Base-by-base conservation (phyloP, 1,140 invertebrate genomes). In the Thalassaphorura encarpata region DNA sequence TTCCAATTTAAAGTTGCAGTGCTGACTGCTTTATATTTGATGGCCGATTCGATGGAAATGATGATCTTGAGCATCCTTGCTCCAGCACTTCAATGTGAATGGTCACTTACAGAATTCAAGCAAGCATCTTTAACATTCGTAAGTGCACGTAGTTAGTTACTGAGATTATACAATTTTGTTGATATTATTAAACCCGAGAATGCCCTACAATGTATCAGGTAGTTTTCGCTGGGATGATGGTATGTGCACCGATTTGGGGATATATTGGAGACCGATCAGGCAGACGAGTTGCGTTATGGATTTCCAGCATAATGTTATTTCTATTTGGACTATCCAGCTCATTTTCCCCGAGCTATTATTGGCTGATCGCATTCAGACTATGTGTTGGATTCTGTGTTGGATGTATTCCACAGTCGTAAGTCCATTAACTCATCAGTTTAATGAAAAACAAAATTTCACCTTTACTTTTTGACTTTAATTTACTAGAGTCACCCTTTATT, bases 41-140 rank as follows among this genome's bases (percentile, higher is more conserved):
- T 95, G 91, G 88, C 92, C 27, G 93, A 97, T 72, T 92, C 89
- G 36, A 96, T 97, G 92, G 93, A 97, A 76, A 96, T 97, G 86
- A 96, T 93, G 69, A 93, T 97, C 67, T 73, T 97, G 6, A 89
- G 88, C 64, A 94, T 97, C 61, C 71, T 97, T 16, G 89, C 88
- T 43, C 91, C 92, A 43, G 88, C 91, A 0, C 72, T 97, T 19
- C 88, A 91, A 69, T 97, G 92, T 73, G 85, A 89, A 71, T 97
- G 92, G 92, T 82, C 85, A 67, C 85, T 97, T 61, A 80, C 83
- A 60, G 80, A 84, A 73, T 89, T 80, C 70, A 77, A 83, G 65
- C 79, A 85, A 72, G 84, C 84, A 31, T 69, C 84, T 24, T 78
- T 84, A 5, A 87, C 84, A 39, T 86, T 83, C 28, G 83, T 83